Base-by-base conservation (phyloP, 2,797 vertebrate genomes). In the Scleropages formosus region DNA sequence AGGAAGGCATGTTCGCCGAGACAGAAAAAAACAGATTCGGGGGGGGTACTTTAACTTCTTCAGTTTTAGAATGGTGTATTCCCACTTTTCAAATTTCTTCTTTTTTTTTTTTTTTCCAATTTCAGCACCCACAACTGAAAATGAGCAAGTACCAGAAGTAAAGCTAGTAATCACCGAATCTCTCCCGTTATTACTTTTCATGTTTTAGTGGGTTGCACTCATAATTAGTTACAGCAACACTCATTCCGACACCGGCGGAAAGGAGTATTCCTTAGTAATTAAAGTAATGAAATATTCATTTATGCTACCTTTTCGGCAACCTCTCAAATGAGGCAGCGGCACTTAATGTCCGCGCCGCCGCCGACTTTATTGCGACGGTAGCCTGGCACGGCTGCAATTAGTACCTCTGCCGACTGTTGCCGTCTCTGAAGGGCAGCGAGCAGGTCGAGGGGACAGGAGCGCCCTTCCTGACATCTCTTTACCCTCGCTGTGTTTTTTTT, bases 221-320 rank as follows among this genome's bases (percentile, higher is more conserved):
- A 88, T 91, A 91, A 90, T 89, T 92, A 90, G 90, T 91, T 93
- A 91, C 90, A 91, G 95, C 94, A 96, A 96, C 94, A 96, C 94
- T 95, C 95, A 92, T 94, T 93, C 92, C 93, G 92, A 93, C 93
- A 93, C 94, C 93, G 93, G 92, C 93, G 94, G 94, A 94, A 96
- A 95, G 94, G 94, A 94, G 93, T 95, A 95, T 95, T 96, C 94
- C 93, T 94, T 93, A 93, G 95, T 96, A 96, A 98, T 98, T 97
- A 98, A 96, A 95, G 94, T 96, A 95, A 97, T 97, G 95, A 97
- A 98, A 98, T 98, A 98, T 98, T 98, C 94, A 97, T 97, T 96
- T 95, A 93, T 95, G 95, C 95, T 95, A 95, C 95, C 95, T 98
- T 98, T 96, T 94, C 94, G 94, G 93, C 95, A 93, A 94, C 92